Evolutionary conservation across 2,113 vertebrate genomes (phyloP), one percentile per base, ranked within the genome.

Genomic region (Scatophagus argus): DNA sequence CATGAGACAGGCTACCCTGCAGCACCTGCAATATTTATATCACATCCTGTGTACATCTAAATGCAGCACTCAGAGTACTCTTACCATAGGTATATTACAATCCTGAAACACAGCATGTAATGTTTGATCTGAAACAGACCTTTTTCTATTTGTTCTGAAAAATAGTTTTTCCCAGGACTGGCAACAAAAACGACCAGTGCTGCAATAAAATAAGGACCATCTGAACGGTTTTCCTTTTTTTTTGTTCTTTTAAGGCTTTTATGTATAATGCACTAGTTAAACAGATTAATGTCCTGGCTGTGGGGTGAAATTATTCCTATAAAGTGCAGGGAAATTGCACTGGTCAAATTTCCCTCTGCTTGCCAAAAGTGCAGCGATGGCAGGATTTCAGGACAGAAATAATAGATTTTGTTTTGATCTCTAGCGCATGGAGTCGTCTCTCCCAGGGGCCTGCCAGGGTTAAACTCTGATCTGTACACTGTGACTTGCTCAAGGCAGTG

Each of bases 391-490:
- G 65, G 59, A 60, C 55, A 82, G 62, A 84, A 81, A 88, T 82
- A 87, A 87, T 77, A 74, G 72, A 82, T 88, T 82, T 83, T 65
- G 70, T 79, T 85, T 71, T 79, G 73, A 79, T 87, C 75, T 81
- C 55, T 9, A 36, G 67, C 67, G 85, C 63, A 56, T 46, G 65
- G 69, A 77, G 64, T 58, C 84, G 79, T 69, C 39, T 82, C 47
- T 86, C 89, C 64, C 82, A 56, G 72, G 74, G 74, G 84, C 29
- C 74, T 86, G 61, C 62, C 80, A 84, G 81, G 86, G 89, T 93
- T 94, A 90, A 93, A 92, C 77, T 83, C 63, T 76, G 84, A 84
- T 84, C 81, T 88, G 81, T 78, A 76, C 81, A 72, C 79, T 68
- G 51, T 79, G 85, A 87, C 81, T 91, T 66, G 86, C 82, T 86